Percentiles rank a stretch among this genome's conserved stretches.
Conservation (phyloP, 2,888 invertebrate species). For the Drosophila stalkeri region DNA sequence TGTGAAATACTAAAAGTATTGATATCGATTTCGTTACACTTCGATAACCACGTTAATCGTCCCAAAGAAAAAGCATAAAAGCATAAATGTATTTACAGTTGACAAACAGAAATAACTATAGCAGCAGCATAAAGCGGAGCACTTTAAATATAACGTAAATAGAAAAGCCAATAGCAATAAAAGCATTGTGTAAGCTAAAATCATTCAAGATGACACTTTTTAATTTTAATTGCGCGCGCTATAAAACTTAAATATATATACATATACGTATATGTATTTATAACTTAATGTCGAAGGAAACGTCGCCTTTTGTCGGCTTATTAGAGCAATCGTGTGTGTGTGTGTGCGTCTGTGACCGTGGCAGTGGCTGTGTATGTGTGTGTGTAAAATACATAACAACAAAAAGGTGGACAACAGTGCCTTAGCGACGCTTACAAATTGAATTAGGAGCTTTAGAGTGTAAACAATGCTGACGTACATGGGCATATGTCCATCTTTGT, state of each 20-base stretch:
- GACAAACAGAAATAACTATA: conserved; percentile 46
- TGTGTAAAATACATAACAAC: conserved; percentile 22
- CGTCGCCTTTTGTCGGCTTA: conserved; percentile 8
- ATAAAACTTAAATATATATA: conserved; percentile 15
- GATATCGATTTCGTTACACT: conserved; percentile 28
- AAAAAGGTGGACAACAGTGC: conserved; percentile 12
- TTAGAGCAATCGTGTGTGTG: conserved; percentile 1
- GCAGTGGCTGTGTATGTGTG: conserved; percentile 3
- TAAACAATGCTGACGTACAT: conserved; percentile 39
- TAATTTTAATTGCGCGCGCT: conserved; percentile 53
- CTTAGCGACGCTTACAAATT: conserved; percentile 39
- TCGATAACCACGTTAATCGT: conserved; percentile 38
- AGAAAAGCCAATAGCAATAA: conserved; percentile 12
- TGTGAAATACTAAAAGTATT: conserved; percentile 2
- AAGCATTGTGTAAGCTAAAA: conserved; percentile 36
- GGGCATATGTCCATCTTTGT: conserved; percentile 11
- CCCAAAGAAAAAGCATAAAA: conserved; percentile 46
- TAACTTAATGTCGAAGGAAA: conserved; percentile 26
- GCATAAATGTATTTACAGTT: conserved; percentile 60
- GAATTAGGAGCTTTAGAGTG: conserved; percentile 38
- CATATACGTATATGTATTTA: conserved; percentile 15
- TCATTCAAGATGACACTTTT: background rate
- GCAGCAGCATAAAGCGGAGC: conserved; percentile 36
- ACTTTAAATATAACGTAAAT: conserved; percentile 5
- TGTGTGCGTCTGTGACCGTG: conserved; percentile 6